Conservation (phyloP, 2,113 vertebrate species). For the Aegypius monachus region DNA sequence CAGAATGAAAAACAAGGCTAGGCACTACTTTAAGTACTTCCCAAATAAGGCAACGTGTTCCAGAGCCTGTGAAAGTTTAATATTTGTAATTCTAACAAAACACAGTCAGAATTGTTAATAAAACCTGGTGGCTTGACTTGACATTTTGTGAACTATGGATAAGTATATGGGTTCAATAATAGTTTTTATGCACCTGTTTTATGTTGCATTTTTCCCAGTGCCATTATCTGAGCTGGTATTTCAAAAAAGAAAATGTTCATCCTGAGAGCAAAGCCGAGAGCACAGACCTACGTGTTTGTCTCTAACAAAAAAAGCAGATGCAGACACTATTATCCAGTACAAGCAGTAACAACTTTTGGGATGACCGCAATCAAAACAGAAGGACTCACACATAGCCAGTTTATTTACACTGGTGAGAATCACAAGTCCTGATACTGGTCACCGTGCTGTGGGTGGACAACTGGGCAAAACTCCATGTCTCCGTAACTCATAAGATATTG, state of each 20-base stretch:
- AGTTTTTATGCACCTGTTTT: conserved; percentile 15
- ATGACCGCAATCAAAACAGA: background rate
- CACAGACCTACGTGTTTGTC: background rate
- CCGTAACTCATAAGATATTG: background rate
- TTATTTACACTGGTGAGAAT: background rate
- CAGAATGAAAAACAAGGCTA: conserved; percentile 33
- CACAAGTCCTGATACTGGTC: background rate
- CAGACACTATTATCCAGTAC: background rate
- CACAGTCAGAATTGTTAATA: conserved; percentile 19
- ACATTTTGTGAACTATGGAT: conserved; percentile 32
- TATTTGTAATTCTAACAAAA: conserved; percentile 57
- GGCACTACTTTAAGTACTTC: background rate
- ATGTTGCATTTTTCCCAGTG: background rate
- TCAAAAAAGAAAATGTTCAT: background rate
- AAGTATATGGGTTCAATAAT: background rate
- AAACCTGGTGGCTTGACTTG: conserved; percentile 21
- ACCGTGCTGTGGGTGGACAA: background rate
- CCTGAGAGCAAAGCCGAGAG: background rate
- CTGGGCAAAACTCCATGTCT: background rate
- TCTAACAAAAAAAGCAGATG: background rate
- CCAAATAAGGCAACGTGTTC: background rate
- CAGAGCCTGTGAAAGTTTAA: conserved; percentile 2
- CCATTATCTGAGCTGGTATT: background rate
- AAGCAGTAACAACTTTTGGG: background rate
- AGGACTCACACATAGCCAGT: background rate